Evolutionary conservation across 1,140 invertebrate genomes (phyloP), one percentile per base, ranked within the genome.

Genomic region (Pseudoatta argentina): DNA sequence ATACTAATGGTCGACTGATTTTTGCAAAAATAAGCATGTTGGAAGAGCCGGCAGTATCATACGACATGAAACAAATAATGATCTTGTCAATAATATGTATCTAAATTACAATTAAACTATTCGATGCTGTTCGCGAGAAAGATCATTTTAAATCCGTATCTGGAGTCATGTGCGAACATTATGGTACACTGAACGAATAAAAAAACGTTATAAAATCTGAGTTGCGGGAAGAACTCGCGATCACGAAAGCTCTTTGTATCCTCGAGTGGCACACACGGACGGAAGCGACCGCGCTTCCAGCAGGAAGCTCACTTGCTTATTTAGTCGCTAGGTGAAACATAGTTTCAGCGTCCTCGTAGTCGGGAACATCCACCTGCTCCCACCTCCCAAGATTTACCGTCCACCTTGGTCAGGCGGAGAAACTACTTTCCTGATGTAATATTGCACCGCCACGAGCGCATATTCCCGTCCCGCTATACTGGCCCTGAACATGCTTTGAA

Each of bases 261-360:
- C 79, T 61, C 69, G 24, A 61, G 64, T 51, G 59, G 53, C 27
- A 53, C 53, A 83, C 76, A 69, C 59, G 81, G 69, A 44, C 63
- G 44, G 76, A 57, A 55, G 24, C 53, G 24, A 44, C 61, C 55
- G 69, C 39, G 69, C 57, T 57, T 59, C 78, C 34, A 21, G 30
- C 69, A 64, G 67, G 51, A 48, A 67, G 67, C 79, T 86, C 57
- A 76, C 87, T 89, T 75, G 88, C 79, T 87, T 91, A 90, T 88
- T 92, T 87, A 92, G 77, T 91, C 66, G 66, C 73, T 24, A 61
- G 67, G 44, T 88, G 81, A 90, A 88, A 81, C 82, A 89, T 71
- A 88, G 87, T 89, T 89, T 83, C 86, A 89, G 10, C 89, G 86
- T 89, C 63, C 72, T 48, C 53, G 63, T 79, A 90, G 59, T 73